phyloP scores from a whole-genome alignment of 2,113 vertebrate species.

The Labeo rohita region DNA sequence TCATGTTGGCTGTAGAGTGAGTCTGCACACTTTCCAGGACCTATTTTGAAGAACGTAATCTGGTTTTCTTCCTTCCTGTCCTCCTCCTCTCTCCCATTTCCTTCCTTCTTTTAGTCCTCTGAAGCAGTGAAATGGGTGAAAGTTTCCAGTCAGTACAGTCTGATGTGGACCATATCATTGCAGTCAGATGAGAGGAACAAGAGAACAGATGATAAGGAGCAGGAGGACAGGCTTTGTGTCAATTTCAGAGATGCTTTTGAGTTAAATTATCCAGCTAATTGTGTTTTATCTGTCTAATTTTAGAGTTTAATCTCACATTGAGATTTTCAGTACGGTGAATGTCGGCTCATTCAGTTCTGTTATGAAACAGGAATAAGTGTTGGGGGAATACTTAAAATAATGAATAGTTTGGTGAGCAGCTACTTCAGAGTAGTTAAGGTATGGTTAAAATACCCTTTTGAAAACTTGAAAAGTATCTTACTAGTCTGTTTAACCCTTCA shows the following conservation, averaged over 20 bases:
- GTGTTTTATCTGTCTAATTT: neutral
- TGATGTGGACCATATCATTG: neutral
- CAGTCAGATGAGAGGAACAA: neutral
- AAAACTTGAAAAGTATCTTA: neutral
- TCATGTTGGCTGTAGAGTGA: constrained; percentile 1
- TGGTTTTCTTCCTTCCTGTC: constrained; percentile 23
- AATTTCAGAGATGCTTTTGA: neutral
- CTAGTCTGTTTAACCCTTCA: no score
- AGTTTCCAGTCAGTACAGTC: neutral
- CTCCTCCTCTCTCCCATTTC: constrained; percentile 6
- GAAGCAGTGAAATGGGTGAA: neutral
- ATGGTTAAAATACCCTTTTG: neutral
- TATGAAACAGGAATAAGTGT: neutral
- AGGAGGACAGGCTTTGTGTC: neutral
- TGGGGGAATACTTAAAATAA: neutral
- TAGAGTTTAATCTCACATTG: neutral
- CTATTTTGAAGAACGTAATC: constrained; percentile 2
- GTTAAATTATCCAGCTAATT: neutral
- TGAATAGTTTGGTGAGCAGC: neutral
- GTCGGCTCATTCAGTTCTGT: neutral
- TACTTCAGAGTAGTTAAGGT: no score
- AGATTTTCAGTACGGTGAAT: neutral
- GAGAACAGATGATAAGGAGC: neutral
- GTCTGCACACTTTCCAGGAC: constrained; percentile 10
- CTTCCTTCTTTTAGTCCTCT: neutral